These are phyloP conservation scores for Dicrostonyx torquatus DNA, from an alignment of 2,797 vertebrate species.

Conservation along the genomic window DNA sequence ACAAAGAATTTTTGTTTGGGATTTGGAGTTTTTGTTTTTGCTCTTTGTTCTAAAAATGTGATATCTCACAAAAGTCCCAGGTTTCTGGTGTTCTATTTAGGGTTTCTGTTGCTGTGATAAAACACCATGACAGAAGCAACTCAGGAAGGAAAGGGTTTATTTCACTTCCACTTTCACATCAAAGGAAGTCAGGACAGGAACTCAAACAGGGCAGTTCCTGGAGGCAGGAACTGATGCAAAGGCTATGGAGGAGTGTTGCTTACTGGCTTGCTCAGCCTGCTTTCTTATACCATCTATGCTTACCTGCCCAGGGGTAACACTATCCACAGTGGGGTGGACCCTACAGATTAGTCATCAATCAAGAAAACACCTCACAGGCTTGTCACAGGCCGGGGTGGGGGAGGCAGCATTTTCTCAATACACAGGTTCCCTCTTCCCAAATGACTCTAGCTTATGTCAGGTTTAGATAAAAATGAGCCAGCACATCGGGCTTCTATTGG, in stretches of 20 bases:
- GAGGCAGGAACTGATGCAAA: background rate
- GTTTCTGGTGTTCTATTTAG: background rate
- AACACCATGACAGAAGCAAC: background rate
- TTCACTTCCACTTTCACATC: background rate
- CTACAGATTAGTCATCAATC: background rate
- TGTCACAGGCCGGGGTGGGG: too few species aligned
- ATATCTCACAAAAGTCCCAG: background rate
- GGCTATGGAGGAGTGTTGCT: background rate
- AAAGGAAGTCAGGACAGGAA: background rate
- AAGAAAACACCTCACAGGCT: background rate
- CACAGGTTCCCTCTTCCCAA: background rate
- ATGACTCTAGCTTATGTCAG: background rate
- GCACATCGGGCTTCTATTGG: background rate
- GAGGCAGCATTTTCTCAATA: background rate
- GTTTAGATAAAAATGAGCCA: background rate
- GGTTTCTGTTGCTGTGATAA: background rate
- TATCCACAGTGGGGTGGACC: background rate
- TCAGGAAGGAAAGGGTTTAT: background rate
- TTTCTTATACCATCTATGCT: background rate
- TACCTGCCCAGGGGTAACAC: background rate
- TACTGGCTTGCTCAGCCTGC: background rate
- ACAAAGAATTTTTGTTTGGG: background rate
- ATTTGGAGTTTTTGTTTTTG: background rate
- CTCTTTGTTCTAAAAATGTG: conserved; percentile 49
- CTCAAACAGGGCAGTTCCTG: background rate